phyloP scores from a whole-genome alignment of 2,797 vertebrate species.

The Cyclopterus lumpus region DNA sequence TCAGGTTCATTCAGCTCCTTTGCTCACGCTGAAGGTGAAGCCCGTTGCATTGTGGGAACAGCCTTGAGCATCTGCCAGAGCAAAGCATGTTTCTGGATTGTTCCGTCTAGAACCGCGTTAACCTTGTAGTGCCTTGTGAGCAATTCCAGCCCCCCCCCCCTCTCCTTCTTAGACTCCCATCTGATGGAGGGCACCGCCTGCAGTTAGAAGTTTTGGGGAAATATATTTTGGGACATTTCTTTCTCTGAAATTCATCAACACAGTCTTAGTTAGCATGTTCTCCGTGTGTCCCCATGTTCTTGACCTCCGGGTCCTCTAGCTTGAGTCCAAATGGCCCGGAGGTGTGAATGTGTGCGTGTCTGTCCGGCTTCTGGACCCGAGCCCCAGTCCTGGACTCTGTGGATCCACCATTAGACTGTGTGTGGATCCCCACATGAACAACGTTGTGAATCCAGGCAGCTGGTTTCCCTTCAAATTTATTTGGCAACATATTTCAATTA shows the following conservation, averaged over 20 bases:
- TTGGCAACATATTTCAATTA: background rate
- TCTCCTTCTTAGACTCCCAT: too few relatives aligned
- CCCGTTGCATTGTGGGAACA: constrained; percentile 54
- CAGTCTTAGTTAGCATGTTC: too few relatives aligned
- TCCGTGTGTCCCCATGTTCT: too few relatives aligned
- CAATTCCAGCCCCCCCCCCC: constrained; percentile 43
- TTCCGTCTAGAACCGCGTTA: constrained; percentile 57
- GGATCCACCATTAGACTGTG: too few relatives aligned
- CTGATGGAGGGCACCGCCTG: too few relatives aligned
- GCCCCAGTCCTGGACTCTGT: too few relatives aligned
- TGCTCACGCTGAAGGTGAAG: constrained; percentile 33
- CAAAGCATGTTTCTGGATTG: constrained; percentile 45
- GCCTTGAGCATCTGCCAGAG: constrained; percentile 59
- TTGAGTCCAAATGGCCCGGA: too few relatives aligned
- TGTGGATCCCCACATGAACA: background rate
- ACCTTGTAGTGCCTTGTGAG: constrained; percentile 60
- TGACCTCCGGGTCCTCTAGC: too few relatives aligned
- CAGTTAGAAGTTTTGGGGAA: background rate
- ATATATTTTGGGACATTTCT: too few relatives aligned
- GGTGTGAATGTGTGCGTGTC: too few relatives aligned
- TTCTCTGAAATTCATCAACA: too few relatives aligned
- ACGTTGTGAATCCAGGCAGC: background rate
- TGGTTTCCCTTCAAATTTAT: background rate
- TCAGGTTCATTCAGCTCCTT: constrained; percentile 31
- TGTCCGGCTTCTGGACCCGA: too few relatives aligned